A percentile compares a stretch with the other conserved stretches of the same genome.
Evolutionary conservation across 2,797 vertebrate genomes (phyloP).

Genomic region (Microhierax caerulescens): DNA sequence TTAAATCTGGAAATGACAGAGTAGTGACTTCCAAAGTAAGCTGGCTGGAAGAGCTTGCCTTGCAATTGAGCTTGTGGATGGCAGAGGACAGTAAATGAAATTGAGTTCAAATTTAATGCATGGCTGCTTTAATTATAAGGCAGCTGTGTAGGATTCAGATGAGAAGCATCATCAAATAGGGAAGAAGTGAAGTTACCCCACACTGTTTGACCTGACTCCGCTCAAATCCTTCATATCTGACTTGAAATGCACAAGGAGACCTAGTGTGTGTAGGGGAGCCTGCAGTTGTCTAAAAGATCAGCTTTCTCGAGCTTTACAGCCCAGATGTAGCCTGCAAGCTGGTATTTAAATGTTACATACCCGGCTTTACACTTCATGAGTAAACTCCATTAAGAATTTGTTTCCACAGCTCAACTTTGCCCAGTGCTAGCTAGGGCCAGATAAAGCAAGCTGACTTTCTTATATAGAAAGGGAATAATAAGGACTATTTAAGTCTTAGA

Average conservation of each 20-base stretch:
- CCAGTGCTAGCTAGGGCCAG: not conserved
- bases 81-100: not conserved
- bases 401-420: not conserved
- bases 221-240: not conserved
- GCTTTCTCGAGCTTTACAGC: not conserved
- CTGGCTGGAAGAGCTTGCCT: not conserved
- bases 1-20: not conserved
- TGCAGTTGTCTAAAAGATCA: not conserved
- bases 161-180: not conserved
- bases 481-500: not conserved
- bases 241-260: not conserved
- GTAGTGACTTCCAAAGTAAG: not conserved
- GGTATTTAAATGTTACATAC: not conserved
- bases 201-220: not conserved
- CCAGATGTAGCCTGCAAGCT: not conserved
- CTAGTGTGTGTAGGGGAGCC: accelerated
- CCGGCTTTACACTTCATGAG: not conserved
- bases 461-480: not conserved
- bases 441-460: not conserved
- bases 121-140: not conserved
- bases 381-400: not conserved
- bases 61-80: not conserved
- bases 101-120: not conserved
- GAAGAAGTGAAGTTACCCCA: not conserved
- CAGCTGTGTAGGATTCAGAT: not conserved